phyloP scores from a whole-genome alignment of 2,797 vertebrate genomes.

The Anolis apletophallus region DNA sequence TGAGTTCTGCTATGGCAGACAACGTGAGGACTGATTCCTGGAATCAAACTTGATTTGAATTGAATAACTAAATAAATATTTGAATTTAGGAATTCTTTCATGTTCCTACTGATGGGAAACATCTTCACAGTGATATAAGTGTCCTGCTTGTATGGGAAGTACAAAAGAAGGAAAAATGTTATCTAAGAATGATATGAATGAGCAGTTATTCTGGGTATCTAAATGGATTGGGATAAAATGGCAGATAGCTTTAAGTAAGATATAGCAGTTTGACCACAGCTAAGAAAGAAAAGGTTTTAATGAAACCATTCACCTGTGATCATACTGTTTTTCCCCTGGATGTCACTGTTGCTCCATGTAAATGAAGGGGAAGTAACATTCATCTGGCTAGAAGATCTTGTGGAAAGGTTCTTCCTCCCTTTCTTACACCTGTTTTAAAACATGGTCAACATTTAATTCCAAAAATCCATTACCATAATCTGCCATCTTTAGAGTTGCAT shows the following conservation, averaged over 20 bases:
- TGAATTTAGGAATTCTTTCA: neutral
- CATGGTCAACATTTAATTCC: slow-evolving; percentile 17
- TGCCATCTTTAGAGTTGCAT: neutral
- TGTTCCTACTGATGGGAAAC: neutral
- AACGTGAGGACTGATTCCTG: neutral
- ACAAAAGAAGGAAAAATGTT: neutral
- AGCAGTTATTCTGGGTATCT: neutral
- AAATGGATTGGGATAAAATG: neutral
- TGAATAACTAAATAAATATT: neutral
- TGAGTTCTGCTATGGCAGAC: neutral
- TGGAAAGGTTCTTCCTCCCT: neutral
- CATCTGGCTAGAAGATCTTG: neutral
- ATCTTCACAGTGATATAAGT: neutral
- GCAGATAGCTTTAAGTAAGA: neutral
- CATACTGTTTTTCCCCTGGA: slow-evolving; percentile 75
- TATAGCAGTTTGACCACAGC: accelerated
- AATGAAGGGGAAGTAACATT: neutral
- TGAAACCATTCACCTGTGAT: slow-evolving; percentile 42
- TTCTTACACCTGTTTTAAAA: neutral
- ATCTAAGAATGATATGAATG: neutral
- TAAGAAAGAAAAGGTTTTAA: accelerated
- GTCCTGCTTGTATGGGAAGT: neutral
- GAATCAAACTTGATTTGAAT: neutral
- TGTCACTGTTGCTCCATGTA: slow-evolving; percentile 78
- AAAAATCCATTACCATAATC: neutral